phyloP scores from a whole-genome alignment of 2,888 invertebrate genomes.

The Hypsopygia costalis region DNA sequence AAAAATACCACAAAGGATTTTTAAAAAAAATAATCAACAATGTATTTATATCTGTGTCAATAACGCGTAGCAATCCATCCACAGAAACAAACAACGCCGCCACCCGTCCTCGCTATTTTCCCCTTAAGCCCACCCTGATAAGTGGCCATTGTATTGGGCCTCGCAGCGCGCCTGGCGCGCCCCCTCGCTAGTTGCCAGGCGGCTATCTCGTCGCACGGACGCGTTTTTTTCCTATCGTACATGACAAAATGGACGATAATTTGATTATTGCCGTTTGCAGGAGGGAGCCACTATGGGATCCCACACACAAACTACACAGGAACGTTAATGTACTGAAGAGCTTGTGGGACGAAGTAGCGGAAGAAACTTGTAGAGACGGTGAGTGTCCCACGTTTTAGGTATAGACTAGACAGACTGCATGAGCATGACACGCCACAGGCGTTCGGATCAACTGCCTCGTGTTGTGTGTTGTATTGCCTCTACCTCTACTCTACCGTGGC shows the following conservation, averaged over 20 bases:
- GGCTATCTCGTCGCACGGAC: slow-evolving; percentile 8
- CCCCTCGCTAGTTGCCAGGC: slow-evolving; percentile 8
- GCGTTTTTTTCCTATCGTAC: neutral
- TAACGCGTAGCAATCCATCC: no score
- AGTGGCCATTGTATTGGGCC: neutral
- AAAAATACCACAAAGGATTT: no score
- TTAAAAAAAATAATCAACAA: no score
- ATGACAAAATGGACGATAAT: slow-evolving; percentile 13
- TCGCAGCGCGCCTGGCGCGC: slow-evolving; percentile 7
- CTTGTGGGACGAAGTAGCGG: slow-evolving; percentile 17
- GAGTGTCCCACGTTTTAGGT: slow-evolving; percentile 2
- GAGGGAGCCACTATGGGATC: slow-evolving; percentile 18
- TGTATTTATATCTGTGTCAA: no score
- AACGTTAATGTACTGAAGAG: slow-evolving; percentile 15
- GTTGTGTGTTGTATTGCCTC: no score
- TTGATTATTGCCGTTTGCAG: slow-evolving; percentile 17
- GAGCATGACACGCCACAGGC: no score
- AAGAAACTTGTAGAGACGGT: slow-evolving; percentile 14
- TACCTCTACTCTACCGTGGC: no score
- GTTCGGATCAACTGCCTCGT: no score
- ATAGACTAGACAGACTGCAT: no score
- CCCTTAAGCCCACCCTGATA: neutral
- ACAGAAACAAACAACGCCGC: no score
- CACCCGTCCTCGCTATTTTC: neutral
- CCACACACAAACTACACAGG: slow-evolving; percentile 15